phyloP scores from a whole-genome alignment of 2,797 vertebrate genomes.

The Discoglossus pictus region DNA sequence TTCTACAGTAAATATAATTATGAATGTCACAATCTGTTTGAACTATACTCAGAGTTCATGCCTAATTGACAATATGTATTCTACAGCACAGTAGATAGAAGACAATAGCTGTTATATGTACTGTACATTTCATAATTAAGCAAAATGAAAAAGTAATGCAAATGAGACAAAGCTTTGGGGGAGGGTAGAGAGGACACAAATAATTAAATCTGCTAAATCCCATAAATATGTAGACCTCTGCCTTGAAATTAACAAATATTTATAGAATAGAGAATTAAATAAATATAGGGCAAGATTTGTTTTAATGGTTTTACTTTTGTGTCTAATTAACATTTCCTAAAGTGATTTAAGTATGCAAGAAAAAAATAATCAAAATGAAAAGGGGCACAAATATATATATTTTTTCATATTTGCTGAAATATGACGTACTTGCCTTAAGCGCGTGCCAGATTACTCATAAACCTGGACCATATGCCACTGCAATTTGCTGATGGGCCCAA shows the following conservation, averaged over 20 bases:
- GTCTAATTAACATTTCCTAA: not conserved
- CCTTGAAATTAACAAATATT: too few species aligned
- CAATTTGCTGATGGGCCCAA: conserved; percentile 99
- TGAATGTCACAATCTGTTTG: too few species aligned
- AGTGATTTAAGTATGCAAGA: not conserved
- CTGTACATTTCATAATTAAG: conserved; percentile 13
- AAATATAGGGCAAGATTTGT: too few species aligned
- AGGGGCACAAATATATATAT: conserved; percentile 15
- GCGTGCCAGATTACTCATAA: conserved; percentile 98
- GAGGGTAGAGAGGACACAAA: conserved; percentile 9
- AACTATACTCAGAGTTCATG: too few species aligned
- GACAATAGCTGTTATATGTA: not conserved
- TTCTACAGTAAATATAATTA: too few species aligned
- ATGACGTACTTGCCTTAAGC: conserved; percentile 86
- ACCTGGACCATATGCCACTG: conserved; percentile 97
- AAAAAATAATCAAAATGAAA: conserved; percentile 6
- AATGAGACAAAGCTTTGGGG: not conserved
- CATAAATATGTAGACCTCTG: conserved; percentile 3
- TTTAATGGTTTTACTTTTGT: not conserved
- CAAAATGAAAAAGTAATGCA: conserved; percentile 7
- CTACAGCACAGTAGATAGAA: not conserved
- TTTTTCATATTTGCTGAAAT: conserved; percentile 76
- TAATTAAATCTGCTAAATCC: conserved; percentile 14
- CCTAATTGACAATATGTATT: not conserved
- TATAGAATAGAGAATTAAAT: too few species aligned